These are phyloP conservation scores for Pachypanchax playfairii DNA, from an alignment of 2,113 vertebrate species.

Conservation along the genomic window DNA sequence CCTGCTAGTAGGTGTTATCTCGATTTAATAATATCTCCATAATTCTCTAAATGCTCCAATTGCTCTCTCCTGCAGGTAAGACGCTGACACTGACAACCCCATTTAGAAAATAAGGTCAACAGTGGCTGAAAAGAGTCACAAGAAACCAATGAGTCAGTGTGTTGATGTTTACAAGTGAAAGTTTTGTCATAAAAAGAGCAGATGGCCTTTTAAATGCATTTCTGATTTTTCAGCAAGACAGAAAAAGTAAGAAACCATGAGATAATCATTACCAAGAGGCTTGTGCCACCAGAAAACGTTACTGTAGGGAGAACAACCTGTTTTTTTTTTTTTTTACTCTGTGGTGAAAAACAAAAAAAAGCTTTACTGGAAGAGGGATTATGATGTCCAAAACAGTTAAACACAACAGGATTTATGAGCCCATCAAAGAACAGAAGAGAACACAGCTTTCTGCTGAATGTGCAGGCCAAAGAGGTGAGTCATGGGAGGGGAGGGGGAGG, in stretches of 20 bases:
- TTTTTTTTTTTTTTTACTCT: slow-evolving; percentile 32
- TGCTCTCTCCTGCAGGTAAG: background rate
- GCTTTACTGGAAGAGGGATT: slow-evolving; percentile 82
- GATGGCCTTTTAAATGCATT: slow-evolving; percentile 9
- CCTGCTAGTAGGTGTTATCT: no score
- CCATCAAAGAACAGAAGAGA: slow-evolving; percentile 76
- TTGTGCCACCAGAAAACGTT: slow-evolving; percentile 31
- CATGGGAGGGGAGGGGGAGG: slow-evolving; percentile 45
- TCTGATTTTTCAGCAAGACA: background rate
- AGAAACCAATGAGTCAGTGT: slow-evolving; percentile 44
- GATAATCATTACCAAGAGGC: slow-evolving; percentile 34
- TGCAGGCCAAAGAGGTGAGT: slow-evolving; percentile 75
- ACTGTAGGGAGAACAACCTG: slow-evolving; percentile 72
- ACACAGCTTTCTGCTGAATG: slow-evolving; percentile 77
- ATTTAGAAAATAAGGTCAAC: slow-evolving; percentile 4
- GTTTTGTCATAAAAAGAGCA: background rate
- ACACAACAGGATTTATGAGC: slow-evolving; percentile 78
- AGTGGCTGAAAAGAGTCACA: slow-evolving; percentile 17
- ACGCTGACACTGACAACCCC: background rate
- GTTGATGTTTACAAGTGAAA: slow-evolving; percentile 33
- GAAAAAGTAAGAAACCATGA: slow-evolving; percentile 12
- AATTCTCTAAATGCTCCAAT: background rate
- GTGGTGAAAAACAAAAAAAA: slow-evolving; percentile 42
- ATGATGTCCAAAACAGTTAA: slow-evolving; percentile 80
- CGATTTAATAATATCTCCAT: no score